Base-by-base conservation (phyloP, 2,113 vertebrate species). In the Platichthys flesus region DNA sequence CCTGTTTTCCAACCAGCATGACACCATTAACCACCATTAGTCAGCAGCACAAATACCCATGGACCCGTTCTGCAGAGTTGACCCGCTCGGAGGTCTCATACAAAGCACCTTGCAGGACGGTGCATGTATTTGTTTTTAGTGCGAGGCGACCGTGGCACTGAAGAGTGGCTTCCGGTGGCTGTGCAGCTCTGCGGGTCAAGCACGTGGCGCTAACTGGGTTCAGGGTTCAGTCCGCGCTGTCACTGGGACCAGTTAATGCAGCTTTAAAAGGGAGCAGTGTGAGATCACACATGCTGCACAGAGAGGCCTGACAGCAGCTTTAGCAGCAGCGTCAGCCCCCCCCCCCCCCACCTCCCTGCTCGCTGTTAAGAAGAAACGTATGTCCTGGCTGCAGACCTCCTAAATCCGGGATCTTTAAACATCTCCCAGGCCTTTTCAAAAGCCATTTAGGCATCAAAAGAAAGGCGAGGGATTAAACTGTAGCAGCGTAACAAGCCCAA, bases 361-460 rank as follows among this genome's bases (percentile, higher is more conserved):
- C 7, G 62, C 31, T 42, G 57, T 71, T 83, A 84, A 89, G 79
- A 71, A 73, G 78, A 90, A 90, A 85, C 78, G 69, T 72, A 81
- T 87, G 85, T 85, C 74, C 79, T 62, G 74, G 69, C 79, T 74
- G 58, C 54, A 82, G 67, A 62, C 59, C 75, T 51, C 21, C 68
- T 28, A 58, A 82, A 75, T 80, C 83, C 84, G 61, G 35, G 35
- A 71, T 66, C 73, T 82, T 88, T 75, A 87, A 89, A 86, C 83
- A 88, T 86, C 85, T 86, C 83, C 79, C 70, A 78, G 83, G 74
- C 79, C 70, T 79, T 71, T 65, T 83, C 78, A 74, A 86, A 86
- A 81, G 74, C 81, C 77, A 83, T 89, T 86, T 87, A 86, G 56
- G 71, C 85, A 74, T 87, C 83, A 87, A 75, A 86, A 83, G 85